Base-by-base conservation (phyloP, 2,888 invertebrate species). In the Melanostoma mellinum region DNA sequence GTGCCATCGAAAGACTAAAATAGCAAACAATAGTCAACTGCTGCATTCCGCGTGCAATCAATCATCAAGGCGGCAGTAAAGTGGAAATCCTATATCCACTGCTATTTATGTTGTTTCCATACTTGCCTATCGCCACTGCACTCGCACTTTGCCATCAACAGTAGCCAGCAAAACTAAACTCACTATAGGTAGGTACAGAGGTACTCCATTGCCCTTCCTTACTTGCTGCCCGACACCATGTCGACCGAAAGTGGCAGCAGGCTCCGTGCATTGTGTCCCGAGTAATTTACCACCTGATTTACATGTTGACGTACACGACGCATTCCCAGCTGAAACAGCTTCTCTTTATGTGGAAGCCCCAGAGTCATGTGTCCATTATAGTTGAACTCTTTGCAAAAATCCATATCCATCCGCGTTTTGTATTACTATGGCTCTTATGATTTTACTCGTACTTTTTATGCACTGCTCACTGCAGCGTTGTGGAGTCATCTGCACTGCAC, bases 221-320 rank as follows among this genome's bases (percentile, higher is more conserved):
- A 52, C 68, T 69, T 63, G 63, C 68, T 20, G 60, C 65, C 63
- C 69, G 69, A 73, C 68, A 72, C 77, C 53, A 77, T 73, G 74
- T 74, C 74, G 74, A 67, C 74, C 69, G 52, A 68, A 63, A 81
- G 58, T 68, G 73, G 68, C 77, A 74, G 74, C 60, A 78, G 53
- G 67, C 79, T 75, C 78, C 56, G 46, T 71, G 60, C 74, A 75
- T 75, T 84, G 84, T 79, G 84, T 79, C 75, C 76, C 74, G 58
- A 79, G 74, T 84, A 75, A 84, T 84, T 84, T 84, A 84, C 84
- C 84, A 84, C 84, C 79, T 84, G 84, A 84, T 84, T 84, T 84
- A 84, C 84, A 84, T 84, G 84, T 71, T 84, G 79, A 84, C 84
- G 71, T 84, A 79, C 79, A 84, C 78, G 74, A 78, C 44, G 71